These are phyloP conservation scores for Neofelis nebulosa DNA, from an alignment of 2,113 vertebrate species.

Conservation along the genomic window DNA sequence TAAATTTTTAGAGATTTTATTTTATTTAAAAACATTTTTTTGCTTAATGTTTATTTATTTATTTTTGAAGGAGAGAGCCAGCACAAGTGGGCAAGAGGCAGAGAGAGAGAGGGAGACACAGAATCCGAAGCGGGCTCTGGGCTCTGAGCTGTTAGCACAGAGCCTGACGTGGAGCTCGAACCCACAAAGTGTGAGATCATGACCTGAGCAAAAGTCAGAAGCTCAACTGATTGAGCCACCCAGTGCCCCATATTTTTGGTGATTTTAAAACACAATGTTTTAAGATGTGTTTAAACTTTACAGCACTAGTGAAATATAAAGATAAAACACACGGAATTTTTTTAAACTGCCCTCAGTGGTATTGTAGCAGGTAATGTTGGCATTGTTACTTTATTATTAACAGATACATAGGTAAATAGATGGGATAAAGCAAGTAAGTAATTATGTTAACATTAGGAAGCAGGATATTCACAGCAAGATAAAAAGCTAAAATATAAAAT, in stretches of 20 bases:
- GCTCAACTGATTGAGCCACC: too few relatives aligned
- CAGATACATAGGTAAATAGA: not conserved
- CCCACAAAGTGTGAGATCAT: too few relatives aligned
- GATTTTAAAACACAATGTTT: not conserved
- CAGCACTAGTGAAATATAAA: not conserved
- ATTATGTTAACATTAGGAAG: not conserved
- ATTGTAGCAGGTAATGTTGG: not conserved
- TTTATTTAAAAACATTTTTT: too few relatives aligned
- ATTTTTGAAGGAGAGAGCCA: too few relatives aligned
- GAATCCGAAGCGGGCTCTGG: too few relatives aligned
- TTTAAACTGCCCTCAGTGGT: not conserved
- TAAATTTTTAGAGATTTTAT: not conserved
- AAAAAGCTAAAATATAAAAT: not conserved
- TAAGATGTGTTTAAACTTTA: not conserved
- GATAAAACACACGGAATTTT: not conserved
- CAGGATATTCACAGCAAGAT: not conserved
- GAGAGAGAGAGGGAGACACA: too few relatives aligned
- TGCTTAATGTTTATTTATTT: too few relatives aligned
- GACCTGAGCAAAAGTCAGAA: too few relatives aligned
- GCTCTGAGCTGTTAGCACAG: too few relatives aligned
- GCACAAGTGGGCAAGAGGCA: too few relatives aligned
- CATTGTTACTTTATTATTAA: not conserved
- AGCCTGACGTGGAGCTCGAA: too few relatives aligned
- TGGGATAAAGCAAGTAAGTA: not conserved
- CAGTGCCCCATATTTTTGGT: not conserved